Base-by-base conservation (phyloP, 2,113 vertebrate genomes). In the Corythoichthys intestinalis region DNA sequence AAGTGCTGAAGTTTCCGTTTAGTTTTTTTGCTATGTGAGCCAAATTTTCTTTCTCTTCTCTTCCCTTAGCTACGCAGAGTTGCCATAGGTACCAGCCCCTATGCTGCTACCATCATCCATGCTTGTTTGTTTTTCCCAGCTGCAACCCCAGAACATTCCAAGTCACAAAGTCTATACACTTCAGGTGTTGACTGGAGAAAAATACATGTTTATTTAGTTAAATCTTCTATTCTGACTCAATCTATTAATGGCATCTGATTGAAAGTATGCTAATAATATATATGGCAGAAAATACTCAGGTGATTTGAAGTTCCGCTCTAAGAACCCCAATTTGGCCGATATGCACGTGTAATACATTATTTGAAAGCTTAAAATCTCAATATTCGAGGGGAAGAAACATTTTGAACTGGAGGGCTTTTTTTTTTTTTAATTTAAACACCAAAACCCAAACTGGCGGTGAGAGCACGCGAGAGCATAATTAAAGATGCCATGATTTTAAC, bases 91-190 rank as follows among this genome's bases (percentile, higher is more conserved):
- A 85, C 58, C 75, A 6, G 35, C 71, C 73, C 56, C 53, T 76
- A 65, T 82, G 74, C 58, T 57, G 65, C 57, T 12, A 15, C 65
- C 14, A n/a, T 82, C 70, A 76, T 65, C 66, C 41, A n/a, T 46
- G 13, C 59, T 66, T 85, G 86, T 90, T 90, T 91, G 87, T 75
- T 80, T 89, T 91, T 89, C 89, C 88, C 88, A 90, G 68, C 62
- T 81, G 15, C 9, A 73, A 84, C 76, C 71, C 61, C 28, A 48
- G 64, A 46, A 77, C 28, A 57, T 66, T 72, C 66, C 57, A 67
- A 82, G 83, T 86, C 83, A 77, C 4, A 39, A 76, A 74, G 39
- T n/a, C 41, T 4, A 39, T 60, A 57, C 83, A 37, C 71, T 47
- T 7, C 81, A 34, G 72, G 41, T 7, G 4, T 68, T 72, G 38